Evolutionary conservation across 2,888 invertebrate genomes (phyloP), one percentile per base, ranked within the genome.

Genomic region (Aporophyla nigra): DNA sequence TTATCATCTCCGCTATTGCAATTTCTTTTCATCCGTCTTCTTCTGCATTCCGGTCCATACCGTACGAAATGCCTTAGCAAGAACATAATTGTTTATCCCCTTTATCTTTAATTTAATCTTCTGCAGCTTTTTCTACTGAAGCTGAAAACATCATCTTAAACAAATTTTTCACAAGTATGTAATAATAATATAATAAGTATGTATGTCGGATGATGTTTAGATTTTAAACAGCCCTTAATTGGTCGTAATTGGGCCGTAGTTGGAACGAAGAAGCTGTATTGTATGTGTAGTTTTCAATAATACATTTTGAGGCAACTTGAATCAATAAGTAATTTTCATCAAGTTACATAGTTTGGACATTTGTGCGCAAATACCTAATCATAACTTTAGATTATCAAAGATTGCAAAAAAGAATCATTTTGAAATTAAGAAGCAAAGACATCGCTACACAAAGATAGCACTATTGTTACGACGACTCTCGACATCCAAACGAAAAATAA

Each of bases 91-190:
- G 43, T 9, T 43, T 43, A 9, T 43, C 9, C 7, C 9, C 1
- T 7, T 40, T 40, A 40, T 40, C 40, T 40, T 40, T 40, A 40
- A 43, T 27, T 54, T 14, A 14, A 21, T 21, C 2, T 53, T 19
- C 27, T 19, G 53, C 85, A 82, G 82, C 74, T 0, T n/a, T 27
- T 63, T 53, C 63, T 65, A 61, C 81, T n/a, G 70, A 62, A 67
- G 58, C 63, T 19, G 69, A 80, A 33, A 33, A 2, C 33, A 33
- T 33, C 33, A 33, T 33, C 33, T 33, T 33, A 3, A 33, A 33
- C 33, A 33, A 33, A 33, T 33, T 33, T 33, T 33, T 33, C 33
- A 33, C 33, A 33, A 33, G 33, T 33, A 33, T 33, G 33, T 33
- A 33, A 33, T 33, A 33, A n/a, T n/a, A n/a, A n/a, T 40, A 6